A percentile compares a stretch with the other conserved stretches of the same genome.
Conservation (phyloP, 1,140 invertebrate genomes). For the Phymastichus coffea region DNA sequence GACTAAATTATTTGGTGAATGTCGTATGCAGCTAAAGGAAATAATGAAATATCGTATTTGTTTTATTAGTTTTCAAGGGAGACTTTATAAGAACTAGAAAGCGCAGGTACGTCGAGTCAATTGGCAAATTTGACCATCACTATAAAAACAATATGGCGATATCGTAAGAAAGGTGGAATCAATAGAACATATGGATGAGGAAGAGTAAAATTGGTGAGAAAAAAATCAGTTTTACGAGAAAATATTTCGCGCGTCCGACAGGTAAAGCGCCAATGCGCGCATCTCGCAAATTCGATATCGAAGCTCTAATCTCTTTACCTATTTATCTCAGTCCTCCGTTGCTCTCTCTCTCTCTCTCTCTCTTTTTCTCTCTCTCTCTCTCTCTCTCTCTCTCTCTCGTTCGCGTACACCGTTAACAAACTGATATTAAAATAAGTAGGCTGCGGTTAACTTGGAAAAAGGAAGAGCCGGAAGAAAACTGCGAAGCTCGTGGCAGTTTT, state of each 20-base stretch:
- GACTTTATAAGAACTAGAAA: too few relatives aligned
- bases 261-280: constrained; percentile 40
- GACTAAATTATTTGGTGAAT: too few relatives aligned
- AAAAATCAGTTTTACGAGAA: constrained; percentile 33
- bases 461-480: background rate
- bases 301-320: constrained; percentile 53
- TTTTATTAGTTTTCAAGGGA: too few relatives aligned
- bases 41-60: too few relatives aligned
- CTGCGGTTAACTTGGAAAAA: constrained; percentile 32
- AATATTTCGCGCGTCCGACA: constrained; percentile 37
- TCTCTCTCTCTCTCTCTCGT: too few relatives aligned
- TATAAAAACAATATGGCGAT: too few relatives aligned
- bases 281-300: constrained; percentile 49
- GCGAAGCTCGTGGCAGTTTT: background rate
- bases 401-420: constrained; percentile 41
- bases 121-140: too few relatives aligned
- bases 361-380: too few relatives aligned
- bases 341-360: too few relatives aligned
- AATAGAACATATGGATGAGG: constrained; percentile 30
- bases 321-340: constrained; percentile 43
- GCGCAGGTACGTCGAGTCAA: too few relatives aligned
- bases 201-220: constrained; percentile 23
- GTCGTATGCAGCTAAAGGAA: too few relatives aligned
- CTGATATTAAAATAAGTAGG: constrained; percentile 53
- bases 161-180: constrained; percentile 37